phyloP scores from a whole-genome alignment of 2,113 vertebrate genomes.

The Gobio gobio region DNA sequence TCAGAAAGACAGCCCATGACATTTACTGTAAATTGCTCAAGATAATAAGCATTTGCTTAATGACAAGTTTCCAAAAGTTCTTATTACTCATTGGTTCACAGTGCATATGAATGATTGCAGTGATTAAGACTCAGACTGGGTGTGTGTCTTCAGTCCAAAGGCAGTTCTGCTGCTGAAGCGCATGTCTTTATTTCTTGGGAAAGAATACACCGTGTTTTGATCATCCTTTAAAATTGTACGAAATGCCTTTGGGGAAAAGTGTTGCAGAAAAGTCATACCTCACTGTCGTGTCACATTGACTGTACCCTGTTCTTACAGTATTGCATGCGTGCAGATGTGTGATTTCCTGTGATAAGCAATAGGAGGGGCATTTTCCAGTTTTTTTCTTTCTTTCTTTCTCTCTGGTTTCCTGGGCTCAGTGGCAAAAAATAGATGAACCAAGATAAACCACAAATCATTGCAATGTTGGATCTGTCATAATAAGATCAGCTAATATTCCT shows the following conservation, averaged over 20 bases:
- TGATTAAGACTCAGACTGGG: conserved; percentile 25
- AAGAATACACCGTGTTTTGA: conserved; percentile 31
- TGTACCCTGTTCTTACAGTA: not conserved
- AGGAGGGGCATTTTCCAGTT: conserved; percentile 23
- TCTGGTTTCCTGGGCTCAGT: conserved; percentile 36
- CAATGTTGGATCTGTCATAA: not conserved
- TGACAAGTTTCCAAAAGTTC: not conserved
- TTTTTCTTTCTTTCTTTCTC: conserved; percentile 43
- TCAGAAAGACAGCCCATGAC: not conserved
- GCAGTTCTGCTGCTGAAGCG: not conserved
- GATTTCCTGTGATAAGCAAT: conserved; percentile 54
- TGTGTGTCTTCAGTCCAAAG: conserved; percentile 4
- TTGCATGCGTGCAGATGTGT: conserved; percentile 49
- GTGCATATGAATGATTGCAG: conserved; percentile 20
- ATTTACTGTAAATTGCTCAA: not conserved
- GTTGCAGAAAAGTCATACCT: not conserved
- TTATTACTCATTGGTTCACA: conserved; percentile 22
- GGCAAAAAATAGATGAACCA: not conserved
- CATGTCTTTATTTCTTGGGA: conserved; percentile 23
- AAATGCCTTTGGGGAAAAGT: conserved; percentile 16
- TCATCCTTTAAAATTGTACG: conserved; percentile 20
- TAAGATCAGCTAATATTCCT: not conserved
- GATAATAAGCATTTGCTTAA: conserved; percentile 25
- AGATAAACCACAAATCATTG: conserved; percentile 7
- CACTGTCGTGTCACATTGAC: not conserved